A percentile compares a stretch with the other conserved stretches of the same genome.
Evolutionary conservation across 2,113 vertebrate genomes (phyloP).

Genomic region (Austrofundulus limnaeus): DNA sequence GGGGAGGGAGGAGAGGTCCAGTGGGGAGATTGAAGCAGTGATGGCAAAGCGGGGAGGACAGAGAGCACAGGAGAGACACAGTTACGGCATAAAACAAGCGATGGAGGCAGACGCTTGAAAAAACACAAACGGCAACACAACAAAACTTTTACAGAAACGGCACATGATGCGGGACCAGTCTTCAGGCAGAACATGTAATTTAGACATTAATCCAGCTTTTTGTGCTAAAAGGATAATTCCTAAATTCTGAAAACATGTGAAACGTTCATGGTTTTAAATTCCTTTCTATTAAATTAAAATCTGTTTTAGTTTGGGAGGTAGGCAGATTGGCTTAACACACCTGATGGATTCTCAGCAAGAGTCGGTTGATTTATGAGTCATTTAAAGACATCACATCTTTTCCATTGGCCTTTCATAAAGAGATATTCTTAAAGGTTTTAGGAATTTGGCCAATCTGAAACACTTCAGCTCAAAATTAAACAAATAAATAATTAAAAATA

Average conservation of each 20-base stretch:
- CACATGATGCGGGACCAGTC: conserved; percentile 12
- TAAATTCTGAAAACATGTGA: neutral
- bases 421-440: neutral
- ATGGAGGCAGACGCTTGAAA: conserved; percentile 60
- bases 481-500: neutral
- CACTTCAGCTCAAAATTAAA: neutral
- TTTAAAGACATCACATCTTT: neutral
- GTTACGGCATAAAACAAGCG: conserved; percentile 70
- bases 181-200: conserved; percentile 1
- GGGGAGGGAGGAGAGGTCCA: conserved; percentile 83
- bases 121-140: conserved; percentile 41
- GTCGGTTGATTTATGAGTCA: conserved; percentile 26
- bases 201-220: neutral
- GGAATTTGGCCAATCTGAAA: neutral
- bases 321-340: too few species aligned
- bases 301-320: neutral
- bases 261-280: neutral
- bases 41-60: conserved; percentile 80
- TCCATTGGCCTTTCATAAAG: neutral
- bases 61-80: conserved; percentile 63
- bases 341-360: conserved; percentile 18
- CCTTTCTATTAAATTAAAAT: neutral
- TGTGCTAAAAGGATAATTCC: neutral
- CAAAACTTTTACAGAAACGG: conserved; percentile 31
- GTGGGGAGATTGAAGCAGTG: conserved; percentile 90